phyloP scores from a whole-genome alignment of 2,113 vertebrate species.

The Calonectris borealis region DNA sequence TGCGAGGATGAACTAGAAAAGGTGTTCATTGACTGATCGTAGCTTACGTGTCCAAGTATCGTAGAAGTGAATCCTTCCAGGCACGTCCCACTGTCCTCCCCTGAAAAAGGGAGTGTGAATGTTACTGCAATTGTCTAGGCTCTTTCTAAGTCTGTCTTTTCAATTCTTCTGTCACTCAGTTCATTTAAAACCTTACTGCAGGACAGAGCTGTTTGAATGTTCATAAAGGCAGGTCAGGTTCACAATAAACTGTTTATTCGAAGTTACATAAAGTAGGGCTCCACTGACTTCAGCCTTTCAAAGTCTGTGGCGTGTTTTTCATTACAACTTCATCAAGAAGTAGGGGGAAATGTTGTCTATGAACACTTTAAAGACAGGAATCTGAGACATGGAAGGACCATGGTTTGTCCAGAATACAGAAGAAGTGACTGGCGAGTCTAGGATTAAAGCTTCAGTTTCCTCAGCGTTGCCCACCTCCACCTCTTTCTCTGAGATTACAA shows the following conservation, averaged over 20 bases:
- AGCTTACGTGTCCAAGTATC: accelerated
- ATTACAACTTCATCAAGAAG: not conserved
- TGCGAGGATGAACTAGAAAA: not conserved
- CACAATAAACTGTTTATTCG: not conserved
- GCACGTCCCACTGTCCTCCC: not conserved
- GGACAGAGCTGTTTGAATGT: not conserved
- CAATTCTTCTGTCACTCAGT: not conserved
- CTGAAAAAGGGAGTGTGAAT: not conserved
- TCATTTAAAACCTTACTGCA: not conserved
- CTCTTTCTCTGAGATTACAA: not conserved
- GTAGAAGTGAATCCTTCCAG: not conserved
- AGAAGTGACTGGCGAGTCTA: not conserved
- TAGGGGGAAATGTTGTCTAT: not conserved
- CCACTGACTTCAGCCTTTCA: not conserved
- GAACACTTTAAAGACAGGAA: not conserved
- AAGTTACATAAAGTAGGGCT: not conserved
- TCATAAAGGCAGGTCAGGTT: not conserved
- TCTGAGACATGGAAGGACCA: not conserved
- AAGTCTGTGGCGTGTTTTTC: not conserved
- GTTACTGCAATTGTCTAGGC: not conserved
- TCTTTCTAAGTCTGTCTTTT: not conserved
- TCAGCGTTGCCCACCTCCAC: not conserved
- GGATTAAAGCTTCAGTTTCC: not conserved
- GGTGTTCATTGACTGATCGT: not conserved
- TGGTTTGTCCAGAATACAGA: not conserved